phyloP scores from a whole-genome alignment of 1,140 invertebrate species.

The Nebria ingens region DNA sequence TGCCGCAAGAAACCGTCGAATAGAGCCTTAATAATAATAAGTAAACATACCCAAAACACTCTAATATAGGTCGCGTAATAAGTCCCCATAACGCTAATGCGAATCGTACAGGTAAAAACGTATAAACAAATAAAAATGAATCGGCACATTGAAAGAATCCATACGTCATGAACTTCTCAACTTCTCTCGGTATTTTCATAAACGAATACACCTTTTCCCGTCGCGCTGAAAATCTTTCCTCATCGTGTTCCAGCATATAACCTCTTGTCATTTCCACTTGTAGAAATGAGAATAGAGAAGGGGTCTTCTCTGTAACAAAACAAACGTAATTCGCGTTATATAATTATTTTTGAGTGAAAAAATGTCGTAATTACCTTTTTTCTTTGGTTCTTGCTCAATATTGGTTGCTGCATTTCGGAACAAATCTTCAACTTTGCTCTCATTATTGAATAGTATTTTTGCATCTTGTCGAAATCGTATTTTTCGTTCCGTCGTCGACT shows the following conservation, averaged over 20 bases:
- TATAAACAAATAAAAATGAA: slow-evolving; percentile 95
- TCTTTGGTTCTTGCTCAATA: slow-evolving; percentile 22
- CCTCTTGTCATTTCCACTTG: slow-evolving; percentile 81
- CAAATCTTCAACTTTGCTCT: slow-evolving; percentile 34
- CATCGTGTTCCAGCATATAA: slow-evolving; percentile 86
- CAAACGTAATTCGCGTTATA: neutral
- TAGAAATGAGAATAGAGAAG: slow-evolving; percentile 63
- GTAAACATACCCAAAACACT: slow-evolving; percentile 54
- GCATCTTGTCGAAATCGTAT: slow-evolving; percentile 31
- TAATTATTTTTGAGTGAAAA: slow-evolving; percentile 7
- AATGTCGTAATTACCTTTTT: slow-evolving; percentile 22
- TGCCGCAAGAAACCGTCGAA: too few species aligned
- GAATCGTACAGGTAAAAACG: slow-evolving; percentile 91
- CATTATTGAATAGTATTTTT: slow-evolving; percentile 29
- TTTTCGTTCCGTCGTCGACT: slow-evolving; percentile 18
- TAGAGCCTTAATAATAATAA: too few species aligned
- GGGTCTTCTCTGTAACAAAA: slow-evolving; percentile 31
- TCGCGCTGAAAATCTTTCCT: slow-evolving; percentile 84
- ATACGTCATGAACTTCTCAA: slow-evolving; percentile 90
- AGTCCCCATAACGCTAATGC: slow-evolving; percentile 74
- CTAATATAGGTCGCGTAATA: slow-evolving; percentile 55
- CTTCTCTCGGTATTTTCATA: slow-evolving; percentile 88
- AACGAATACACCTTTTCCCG: slow-evolving; percentile 96
- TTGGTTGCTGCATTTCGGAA: slow-evolving; percentile 19
- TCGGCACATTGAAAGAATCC: slow-evolving; percentile 97